Evolutionary conservation across 2,797 vertebrate species (phyloP), one percentile per base, ranked within the genome.

Genomic region (Clarias laeviceps): DNA sequence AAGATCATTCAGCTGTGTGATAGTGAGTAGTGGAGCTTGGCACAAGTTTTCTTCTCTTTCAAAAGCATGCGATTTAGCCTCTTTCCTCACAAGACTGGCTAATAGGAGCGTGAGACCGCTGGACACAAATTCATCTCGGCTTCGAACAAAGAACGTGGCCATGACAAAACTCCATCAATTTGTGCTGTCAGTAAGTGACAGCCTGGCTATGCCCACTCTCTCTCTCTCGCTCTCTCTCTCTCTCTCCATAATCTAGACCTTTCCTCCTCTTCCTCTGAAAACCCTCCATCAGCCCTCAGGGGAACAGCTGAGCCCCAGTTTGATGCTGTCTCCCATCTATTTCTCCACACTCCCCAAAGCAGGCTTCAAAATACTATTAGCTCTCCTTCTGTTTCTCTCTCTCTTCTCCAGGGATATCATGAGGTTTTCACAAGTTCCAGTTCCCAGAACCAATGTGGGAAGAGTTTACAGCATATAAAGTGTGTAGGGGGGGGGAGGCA

Each of bases 341-440:
- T 87, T 84, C 61, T 72, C 34, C 78, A 76, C 85, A 69, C 70
- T 57, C 76, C 66, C 79, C 24, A 78, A 87, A 83, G 85, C 89
- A 85, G 87, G 85, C 88, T 90, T 91, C 88, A 90, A 90, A 92
- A 84, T 88, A 88, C 88, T 89, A 87, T 88, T 88, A 87, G 80
- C 87, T 89, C 87, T 86, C 85, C 82, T 83, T 90, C 84, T 91
- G 90, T 88, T 89, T 91, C 81, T 89, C 85, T 90, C 85, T 87
- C 82, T 73, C 72, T 87, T 88, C 87, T 85, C 83, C 84, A 72
- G 81, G 82, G 89, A 87, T 89, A 87, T 89, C 78, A 89, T 86
- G 87, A 89, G 91, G 80, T 88, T 91, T 90, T 90, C 79, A 83
- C 88, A 88, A 89, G 88, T 91, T 89, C 87, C 87, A 85, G 88